phyloP scores from a whole-genome alignment of 2,888 invertebrate genomes.

The Xestia ashworthii region DNA sequence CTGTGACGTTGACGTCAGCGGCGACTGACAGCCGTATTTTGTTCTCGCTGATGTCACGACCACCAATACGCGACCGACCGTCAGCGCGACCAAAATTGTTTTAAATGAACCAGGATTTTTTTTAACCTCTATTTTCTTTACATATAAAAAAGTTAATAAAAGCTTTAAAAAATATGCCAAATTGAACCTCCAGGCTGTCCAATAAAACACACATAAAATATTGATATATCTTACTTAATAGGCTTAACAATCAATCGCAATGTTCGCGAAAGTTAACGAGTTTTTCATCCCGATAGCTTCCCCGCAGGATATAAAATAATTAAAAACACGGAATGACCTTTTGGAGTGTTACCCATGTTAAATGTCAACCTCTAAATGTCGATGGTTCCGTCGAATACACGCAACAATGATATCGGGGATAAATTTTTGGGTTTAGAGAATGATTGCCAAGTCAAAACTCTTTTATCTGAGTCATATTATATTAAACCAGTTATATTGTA shows the following conservation, averaged over 20 bases:
- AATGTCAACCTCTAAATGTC: constrained; percentile 62
- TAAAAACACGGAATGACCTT: constrained; percentile 60
- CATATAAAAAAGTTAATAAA: not conserved
- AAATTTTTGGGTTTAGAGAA: constrained; percentile 47
- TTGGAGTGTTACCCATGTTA: constrained; percentile 59
- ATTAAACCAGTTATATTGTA: no score
- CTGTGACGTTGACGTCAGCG: no score
- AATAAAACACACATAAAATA: constrained; percentile 21
- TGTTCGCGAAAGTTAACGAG: constrained; percentile 54
- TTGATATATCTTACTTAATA: constrained; percentile 42
- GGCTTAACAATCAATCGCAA: constrained; percentile 56
- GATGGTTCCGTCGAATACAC: constrained; percentile 61
- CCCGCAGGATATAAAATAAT: constrained; percentile 63
- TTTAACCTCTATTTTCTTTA: no score
- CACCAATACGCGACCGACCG: no score
- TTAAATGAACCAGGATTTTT: no score
- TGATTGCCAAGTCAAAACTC: not conserved
- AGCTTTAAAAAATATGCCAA: not conserved
- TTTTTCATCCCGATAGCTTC: constrained; percentile 47
- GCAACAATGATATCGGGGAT: constrained; percentile 70
- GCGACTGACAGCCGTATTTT: no score
- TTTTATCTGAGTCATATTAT: not conserved
- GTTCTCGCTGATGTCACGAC: no score
- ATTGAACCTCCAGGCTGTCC: not conserved
- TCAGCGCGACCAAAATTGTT: no score